phyloP scores from a whole-genome alignment of 1,140 invertebrate species.

The Heliothis virescens region DNA sequence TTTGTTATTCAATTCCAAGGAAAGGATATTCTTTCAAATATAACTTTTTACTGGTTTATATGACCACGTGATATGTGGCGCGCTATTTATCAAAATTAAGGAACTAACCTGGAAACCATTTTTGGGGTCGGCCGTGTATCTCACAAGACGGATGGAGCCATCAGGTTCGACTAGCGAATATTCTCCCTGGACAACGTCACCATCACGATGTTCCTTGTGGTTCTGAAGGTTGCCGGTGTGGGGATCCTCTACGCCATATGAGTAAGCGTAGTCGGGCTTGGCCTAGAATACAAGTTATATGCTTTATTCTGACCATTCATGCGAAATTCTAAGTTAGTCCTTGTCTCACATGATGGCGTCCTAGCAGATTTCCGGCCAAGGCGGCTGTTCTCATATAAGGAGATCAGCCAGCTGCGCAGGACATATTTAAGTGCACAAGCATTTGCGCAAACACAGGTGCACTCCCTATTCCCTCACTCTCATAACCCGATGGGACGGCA shows the following conservation, averaged over 20 bases:
- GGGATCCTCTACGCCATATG: conserved; percentile 90
- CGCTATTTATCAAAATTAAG: too few relatives aligned
- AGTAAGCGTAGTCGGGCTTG: conserved; percentile 89
- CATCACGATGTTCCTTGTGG: conserved; percentile 89
- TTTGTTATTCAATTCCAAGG: too few relatives aligned
- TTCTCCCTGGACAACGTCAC: conserved; percentile 89
- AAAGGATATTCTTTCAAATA: too few relatives aligned
- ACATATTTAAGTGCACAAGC: too few relatives aligned
- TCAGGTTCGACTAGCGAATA: conserved; percentile 87
- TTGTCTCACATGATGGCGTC: too few relatives aligned
- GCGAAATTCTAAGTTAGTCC: background rate
- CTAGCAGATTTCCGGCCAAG: too few relatives aligned
- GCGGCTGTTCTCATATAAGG: too few relatives aligned
- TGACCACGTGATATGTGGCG: too few relatives aligned
- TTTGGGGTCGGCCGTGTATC: conserved; percentile 87
- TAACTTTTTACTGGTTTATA: background rate
- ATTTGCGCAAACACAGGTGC: too few relatives aligned
- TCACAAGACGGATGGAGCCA: conserved; percentile 85
- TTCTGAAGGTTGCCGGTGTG: conserved; percentile 90
- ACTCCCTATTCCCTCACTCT: too few relatives aligned
- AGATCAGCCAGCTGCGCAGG: too few relatives aligned
- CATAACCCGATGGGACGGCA: too few relatives aligned
- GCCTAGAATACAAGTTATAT: conserved; percentile 73
- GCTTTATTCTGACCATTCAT: background rate
- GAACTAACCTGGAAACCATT: conserved; percentile 84